Evolutionary conservation across 2,113 vertebrate species (phyloP).

Genomic region (Hippopotamus amphibius): DNA sequence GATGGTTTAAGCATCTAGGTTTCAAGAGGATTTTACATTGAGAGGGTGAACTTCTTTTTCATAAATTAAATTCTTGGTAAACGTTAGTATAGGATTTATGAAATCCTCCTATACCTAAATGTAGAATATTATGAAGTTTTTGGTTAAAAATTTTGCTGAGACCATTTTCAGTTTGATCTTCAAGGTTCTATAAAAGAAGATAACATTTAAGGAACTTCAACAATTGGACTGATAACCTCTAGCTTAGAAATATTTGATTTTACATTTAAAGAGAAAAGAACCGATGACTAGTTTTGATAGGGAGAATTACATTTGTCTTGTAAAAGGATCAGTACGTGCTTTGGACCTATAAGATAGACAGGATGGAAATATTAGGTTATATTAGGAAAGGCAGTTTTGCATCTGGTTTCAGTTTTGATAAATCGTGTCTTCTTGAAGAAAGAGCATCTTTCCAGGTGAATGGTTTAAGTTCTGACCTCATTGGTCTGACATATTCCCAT

Average conservation of each 20-base stretch:
- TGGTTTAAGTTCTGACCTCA: conserved; percentile 2
- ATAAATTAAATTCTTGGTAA: conserved; percentile 37
- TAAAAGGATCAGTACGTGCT: not conserved
- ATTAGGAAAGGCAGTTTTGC: conserved; percentile 38
- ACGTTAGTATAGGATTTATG: conserved; percentile 11
- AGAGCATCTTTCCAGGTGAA: conserved; percentile 19
- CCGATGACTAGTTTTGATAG: conserved; percentile 28
- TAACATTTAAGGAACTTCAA: not conserved
- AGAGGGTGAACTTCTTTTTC: conserved; percentile 18
- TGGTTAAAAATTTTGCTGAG: conserved; percentile 37
- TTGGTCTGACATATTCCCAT: not conserved
- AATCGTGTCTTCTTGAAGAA: conserved; percentile 31
- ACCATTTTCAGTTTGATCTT: conserved; percentile 9
- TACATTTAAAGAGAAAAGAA: conserved; percentile 53
- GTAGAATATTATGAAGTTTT: conserved; percentile 7
- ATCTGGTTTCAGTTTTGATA: conserved; percentile 52
- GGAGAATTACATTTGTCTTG: not conserved
- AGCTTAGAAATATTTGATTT: conserved; percentile 19
- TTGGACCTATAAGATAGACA: not conserved
- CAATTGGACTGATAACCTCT: not conserved
- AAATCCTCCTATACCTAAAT: not conserved
- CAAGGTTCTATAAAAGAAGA: not conserved
- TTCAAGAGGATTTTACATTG: conserved; percentile 56
- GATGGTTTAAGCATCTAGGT: conserved; percentile 35
- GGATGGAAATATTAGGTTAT: not conserved